Base-by-base conservation (phyloP, 2,797 vertebrate species). In the Pseudocheirus occidentalis region DNA sequence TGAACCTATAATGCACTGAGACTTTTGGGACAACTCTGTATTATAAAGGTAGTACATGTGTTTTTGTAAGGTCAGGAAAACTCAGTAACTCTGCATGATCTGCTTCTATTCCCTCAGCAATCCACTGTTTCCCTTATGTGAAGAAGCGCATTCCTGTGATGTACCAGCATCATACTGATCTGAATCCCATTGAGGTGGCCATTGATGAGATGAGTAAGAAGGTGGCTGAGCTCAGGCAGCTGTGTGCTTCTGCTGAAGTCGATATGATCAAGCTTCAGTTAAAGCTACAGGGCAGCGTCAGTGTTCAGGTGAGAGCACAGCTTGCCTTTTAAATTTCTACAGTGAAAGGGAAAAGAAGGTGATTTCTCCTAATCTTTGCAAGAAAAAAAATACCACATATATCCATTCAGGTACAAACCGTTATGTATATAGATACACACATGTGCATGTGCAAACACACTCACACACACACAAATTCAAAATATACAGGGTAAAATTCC, bases 181-280 rank as follows among this genome's bases (percentile, higher is more conserved):
- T 99, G 97, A 99, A 99, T 98, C 99, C 99, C 94, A 99, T 99
- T 29, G 99, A 99, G 98, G 99, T 99, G 95, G 99, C 99, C 97
- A 99, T 99, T 50, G 99, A 99, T 3, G 99, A 99, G 98, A 99
- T 99, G 99, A 99, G 99, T 52, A 98, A 98, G 97, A 99, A 99
- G 97, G 99, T 99, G 97, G 98, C 99, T 0, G 99, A 99, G 98
- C 99, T 99, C 53, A 98, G 99, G 10, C 99, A 99, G 95, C 99
- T 99, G 93, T 99, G 99, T 96, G 99, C 99, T 1, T 99, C 99
- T 5, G 96, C 98, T 0, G 99, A 99, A 92, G 99, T 99, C 40
- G 99, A 99, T 98, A 99, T 99, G 99, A 99, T 99, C 98, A 99
- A 99, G 31, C 98, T 99, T 97, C 99, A 99, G 98, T 99, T 99